Percentiles rank a stretch among this genome's conserved stretches.
Evolutionary conservation across 1,140 invertebrate genomes (phyloP).

Genomic region (Brachionus rubens): DNA sequence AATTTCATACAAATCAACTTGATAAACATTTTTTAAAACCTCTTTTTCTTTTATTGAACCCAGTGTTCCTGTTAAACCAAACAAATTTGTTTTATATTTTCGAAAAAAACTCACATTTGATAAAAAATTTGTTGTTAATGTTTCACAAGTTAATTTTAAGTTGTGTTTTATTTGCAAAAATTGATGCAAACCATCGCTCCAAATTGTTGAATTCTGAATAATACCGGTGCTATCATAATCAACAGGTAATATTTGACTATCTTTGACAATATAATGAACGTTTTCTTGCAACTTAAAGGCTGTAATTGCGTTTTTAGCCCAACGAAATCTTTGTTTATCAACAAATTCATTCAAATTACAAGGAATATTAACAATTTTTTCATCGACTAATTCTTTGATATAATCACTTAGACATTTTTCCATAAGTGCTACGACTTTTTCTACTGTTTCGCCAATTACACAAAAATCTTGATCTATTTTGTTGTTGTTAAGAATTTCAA

Average conservation of each 20-base stretch:
- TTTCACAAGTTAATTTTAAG: slow-evolving; percentile 8
- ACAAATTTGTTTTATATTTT: not conserved
- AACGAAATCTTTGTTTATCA: too few relatives aligned
- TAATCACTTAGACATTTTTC: too few relatives aligned
- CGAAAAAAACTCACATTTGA: too few relatives aligned
- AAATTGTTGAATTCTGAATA: not conserved
- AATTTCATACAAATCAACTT: not conserved
- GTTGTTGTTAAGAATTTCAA: too few relatives aligned
- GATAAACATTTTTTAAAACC: not conserved
- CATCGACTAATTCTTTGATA: too few relatives aligned
- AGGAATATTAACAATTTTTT: too few relatives aligned
- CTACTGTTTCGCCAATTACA: too few relatives aligned
- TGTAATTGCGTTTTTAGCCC: too few relatives aligned
- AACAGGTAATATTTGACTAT: slow-evolving; percentile 14
- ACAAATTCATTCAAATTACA: too few relatives aligned
- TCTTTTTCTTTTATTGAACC: not conserved
- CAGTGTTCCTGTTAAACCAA: not conserved
- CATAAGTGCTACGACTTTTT: too few relatives aligned
- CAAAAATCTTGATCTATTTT: too few relatives aligned
- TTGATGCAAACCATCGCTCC: slow-evolving; percentile 41
- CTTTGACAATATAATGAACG: slow-evolving; percentile 1
- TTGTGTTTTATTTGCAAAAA: slow-evolving; percentile 35
- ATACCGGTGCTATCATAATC: slow-evolving; percentile 13
- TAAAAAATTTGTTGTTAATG: not conserved
- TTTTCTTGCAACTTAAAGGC: too few relatives aligned